A percentile compares a stretch with the other conserved stretches of the same genome.
Conservation (phyloP, 2,888 invertebrate genomes). For the Carcina quercana region DNA sequence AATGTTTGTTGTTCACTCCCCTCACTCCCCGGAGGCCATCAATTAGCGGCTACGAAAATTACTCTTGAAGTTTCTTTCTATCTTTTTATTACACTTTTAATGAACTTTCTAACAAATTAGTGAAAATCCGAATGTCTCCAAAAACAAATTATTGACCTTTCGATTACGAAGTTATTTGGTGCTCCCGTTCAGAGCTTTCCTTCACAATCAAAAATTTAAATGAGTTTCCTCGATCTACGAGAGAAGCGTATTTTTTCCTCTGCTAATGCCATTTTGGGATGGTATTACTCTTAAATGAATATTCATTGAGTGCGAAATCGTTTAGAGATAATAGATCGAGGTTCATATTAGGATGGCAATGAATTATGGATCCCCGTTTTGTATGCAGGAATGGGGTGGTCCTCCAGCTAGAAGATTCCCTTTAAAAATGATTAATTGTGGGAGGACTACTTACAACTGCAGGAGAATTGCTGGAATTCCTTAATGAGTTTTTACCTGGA, state of each 20-base stretch:
- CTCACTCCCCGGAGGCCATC: no score
- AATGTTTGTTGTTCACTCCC: no score
- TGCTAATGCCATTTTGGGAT: constrained; percentile 61
- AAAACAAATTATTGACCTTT: constrained; percentile 46
- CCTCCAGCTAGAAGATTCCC: constrained; percentile 24
- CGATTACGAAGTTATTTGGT: constrained; percentile 44
- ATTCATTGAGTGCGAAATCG: constrained; percentile 69
- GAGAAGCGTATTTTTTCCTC: constrained; percentile 49
- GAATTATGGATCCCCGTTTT: constrained; percentile 57
- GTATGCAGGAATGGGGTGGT: constrained; percentile 42
- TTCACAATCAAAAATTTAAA: constrained; percentile 69
- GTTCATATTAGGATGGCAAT: constrained; percentile 59
- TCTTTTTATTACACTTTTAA: constrained; percentile 1
- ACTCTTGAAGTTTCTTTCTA: not conserved
- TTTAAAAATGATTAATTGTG: constrained; percentile 37
- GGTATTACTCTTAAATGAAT: constrained; percentile 69
- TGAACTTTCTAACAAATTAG: constrained; percentile 19
- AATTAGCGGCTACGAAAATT: not conserved
- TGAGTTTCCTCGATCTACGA: constrained; percentile 53
- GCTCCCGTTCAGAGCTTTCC: constrained; percentile 36
- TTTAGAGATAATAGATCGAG: constrained; percentile 69
- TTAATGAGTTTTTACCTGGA: constrained; percentile 22
- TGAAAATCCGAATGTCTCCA: constrained; percentile 25
- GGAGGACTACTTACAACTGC: constrained; percentile 20
- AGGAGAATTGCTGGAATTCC: constrained; percentile 9